Evolutionary conservation across 2,888 invertebrate species (phyloP).

Genomic region (Noctua janthina): DNA sequence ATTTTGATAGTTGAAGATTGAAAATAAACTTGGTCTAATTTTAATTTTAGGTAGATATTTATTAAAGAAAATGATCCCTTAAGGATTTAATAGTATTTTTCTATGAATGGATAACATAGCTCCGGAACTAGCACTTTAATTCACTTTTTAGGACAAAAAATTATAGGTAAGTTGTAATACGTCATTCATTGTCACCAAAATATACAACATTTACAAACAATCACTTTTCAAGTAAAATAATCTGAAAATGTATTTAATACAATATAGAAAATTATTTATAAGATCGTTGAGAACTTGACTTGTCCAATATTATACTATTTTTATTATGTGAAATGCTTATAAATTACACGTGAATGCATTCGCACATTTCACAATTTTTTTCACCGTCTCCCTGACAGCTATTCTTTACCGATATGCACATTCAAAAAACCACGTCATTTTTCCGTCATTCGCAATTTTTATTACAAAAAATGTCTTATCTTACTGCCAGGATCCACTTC

Average conservation of each 20-base stretch:
- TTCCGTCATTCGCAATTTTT: slow-evolving; percentile 18
- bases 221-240: slow-evolving; percentile 17
- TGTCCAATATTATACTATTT: slow-evolving; percentile 24
- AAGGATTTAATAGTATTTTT: neutral
- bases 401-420: slow-evolving; percentile 35
- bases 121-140: neutral
- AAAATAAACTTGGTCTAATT: neutral
- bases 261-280: slow-evolving; percentile 7
- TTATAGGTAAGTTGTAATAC: neutral
- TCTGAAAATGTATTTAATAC: slow-evolving; percentile 28
- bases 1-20: slow-evolving; percentile 14
- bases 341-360: neutral
- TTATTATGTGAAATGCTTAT: neutral
- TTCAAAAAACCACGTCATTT: slow-evolving; percentile 8
- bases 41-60: neutral
- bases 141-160: neutral
- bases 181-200: neutral
- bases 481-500: slow-evolving; percentile 60
- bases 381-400: slow-evolving; percentile 6
- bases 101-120: neutral
- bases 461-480: slow-evolving; percentile 15
- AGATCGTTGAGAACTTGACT: slow-evolving; percentile 14
- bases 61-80: neutral
- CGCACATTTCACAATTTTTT: neutral
- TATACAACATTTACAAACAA: slow-evolving; percentile 30